These are phyloP conservation scores for Bombus pascuorum DNA, from an alignment of 1,140 invertebrate genomes.

Conservation along the genomic window DNA sequence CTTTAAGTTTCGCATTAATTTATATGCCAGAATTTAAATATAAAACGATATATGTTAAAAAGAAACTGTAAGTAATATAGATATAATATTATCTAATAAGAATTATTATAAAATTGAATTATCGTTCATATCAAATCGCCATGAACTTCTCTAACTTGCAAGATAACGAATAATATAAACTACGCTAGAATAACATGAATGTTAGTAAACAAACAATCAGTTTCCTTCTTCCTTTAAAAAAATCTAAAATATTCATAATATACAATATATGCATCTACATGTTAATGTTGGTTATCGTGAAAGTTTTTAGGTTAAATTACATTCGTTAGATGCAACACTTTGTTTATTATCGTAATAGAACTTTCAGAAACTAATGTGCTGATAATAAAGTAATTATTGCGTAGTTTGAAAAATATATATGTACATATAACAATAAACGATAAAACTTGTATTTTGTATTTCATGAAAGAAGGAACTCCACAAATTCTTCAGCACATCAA, in stretches of 20 bases:
- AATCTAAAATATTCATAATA: background rate
- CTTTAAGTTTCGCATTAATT: background rate
- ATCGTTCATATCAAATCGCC: background rate
- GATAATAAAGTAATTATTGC: background rate
- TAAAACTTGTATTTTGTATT: background rate
- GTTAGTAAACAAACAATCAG: background rate
- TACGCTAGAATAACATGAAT: background rate
- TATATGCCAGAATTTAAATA: background rate
- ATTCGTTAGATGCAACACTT: no score
- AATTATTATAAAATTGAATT: background rate
- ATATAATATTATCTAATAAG: no score
- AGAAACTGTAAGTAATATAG: background rate
- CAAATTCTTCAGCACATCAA: slow-evolving; percentile 11
- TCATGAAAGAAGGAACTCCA: background rate
- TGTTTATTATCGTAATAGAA: background rate
- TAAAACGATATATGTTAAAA: background rate
- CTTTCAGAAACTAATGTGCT: no score
- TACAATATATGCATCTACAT: background rate
- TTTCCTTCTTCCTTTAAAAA: background rate
- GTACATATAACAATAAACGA: background rate
- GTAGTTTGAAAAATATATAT: background rate
- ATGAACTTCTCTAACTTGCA: background rate
- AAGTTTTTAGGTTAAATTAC: slow-evolving; percentile 28
- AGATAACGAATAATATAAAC: background rate
- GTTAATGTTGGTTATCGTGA: background rate